Evolutionary conservation across 2,113 vertebrate genomes (phyloP), one percentile per base, ranked within the genome.

Genomic region (Alexandromys fortis): DNA sequence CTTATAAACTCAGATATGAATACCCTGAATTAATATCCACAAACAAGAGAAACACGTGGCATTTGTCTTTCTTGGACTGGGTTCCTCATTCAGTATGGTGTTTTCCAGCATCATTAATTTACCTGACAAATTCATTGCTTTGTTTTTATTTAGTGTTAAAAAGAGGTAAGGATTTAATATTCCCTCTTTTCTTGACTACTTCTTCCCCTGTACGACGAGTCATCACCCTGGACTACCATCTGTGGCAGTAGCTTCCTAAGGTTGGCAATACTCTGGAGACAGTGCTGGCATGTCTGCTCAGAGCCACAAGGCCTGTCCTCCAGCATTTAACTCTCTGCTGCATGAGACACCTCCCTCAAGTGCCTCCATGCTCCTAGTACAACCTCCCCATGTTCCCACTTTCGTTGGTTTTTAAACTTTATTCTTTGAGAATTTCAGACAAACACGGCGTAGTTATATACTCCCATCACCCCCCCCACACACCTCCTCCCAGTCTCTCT

Each of bases 131-230:
- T 86, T 86, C 4, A 33, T 47, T 17, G 21, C 38, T 85, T 85
- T 16, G 0, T 65, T 33, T 30, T 47, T 61, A 22, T 83, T 83
- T 61, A 83, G 2, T 58, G 35, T 22, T 58, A 58, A 58, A 58
- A 58, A 58, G 55, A 75, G 3, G 38, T 24, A 61, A 70, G 26
- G 13, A 3, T 10, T 26, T 22, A 7, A 7, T 3, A 19, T 65
- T 55, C 11, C 2, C 22, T 28, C 14, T 86, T 55, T 14, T 30
- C 28, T 28, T 17, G 8, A 38, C 3, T 28, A n/a, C 26, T 24
- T 92, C 22, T 24, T 30, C 0, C 42, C 14, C 1, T 35, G 16
- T 5, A 33, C 0, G 1, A 45, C 45, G 38, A 1, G 3, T 4
- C 2, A 24, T 9, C 4, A 9, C 4, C 24, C 22, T 26, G 2